Conservation (phyloP, 2,113 vertebrate species). For the Porphyrio hochstetteri region DNA sequence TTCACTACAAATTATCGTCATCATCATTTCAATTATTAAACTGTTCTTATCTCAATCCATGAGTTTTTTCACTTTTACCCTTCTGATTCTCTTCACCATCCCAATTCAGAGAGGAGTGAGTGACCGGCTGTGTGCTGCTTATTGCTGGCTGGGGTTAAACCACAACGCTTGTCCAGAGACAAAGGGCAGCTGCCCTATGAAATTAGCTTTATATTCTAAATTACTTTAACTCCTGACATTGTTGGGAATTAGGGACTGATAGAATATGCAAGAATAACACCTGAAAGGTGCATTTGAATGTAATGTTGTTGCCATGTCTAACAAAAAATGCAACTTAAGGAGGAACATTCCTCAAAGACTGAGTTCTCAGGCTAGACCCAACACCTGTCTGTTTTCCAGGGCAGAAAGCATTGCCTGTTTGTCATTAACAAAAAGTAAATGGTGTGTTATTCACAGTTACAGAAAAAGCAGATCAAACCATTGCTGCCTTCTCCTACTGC, state of each 20-base stretch:
- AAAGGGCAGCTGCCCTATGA: neutral
- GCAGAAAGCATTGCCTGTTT: neutral
- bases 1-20: too few relatives aligned
- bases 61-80: too few relatives aligned
- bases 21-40: too few relatives aligned
- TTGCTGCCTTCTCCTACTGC: neutral
- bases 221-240: neutral
- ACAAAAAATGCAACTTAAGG: neutral
- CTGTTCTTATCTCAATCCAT: too few relatives aligned
- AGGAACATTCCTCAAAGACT: neutral
- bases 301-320: neutral
- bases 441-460: neutral
- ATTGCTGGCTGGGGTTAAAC: too few relatives aligned
- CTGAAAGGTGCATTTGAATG: neutral
- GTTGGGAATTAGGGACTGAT: neutral
- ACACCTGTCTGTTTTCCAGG: neutral
- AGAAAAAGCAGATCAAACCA: neutral
- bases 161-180: neutral
- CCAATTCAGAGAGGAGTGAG: too few relatives aligned
- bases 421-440: neutral
- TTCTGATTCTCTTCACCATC: too few relatives aligned
- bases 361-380: neutral
- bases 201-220: neutral
- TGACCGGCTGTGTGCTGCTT: too few relatives aligned
- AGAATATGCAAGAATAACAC: neutral